Base-by-base conservation (phyloP, 2,888 invertebrate genomes). In the Empis stercorea region DNA sequence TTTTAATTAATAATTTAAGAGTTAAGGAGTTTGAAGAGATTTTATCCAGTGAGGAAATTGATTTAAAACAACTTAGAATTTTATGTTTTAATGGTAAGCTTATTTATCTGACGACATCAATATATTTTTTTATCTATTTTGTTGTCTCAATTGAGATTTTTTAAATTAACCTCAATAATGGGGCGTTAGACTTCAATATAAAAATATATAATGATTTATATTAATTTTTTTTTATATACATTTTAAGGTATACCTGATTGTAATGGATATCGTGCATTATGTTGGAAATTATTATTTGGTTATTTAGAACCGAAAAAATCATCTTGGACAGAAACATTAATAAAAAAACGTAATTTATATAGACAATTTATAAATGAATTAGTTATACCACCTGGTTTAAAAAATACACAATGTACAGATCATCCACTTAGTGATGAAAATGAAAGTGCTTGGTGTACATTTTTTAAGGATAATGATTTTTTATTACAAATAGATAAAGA, bases 401-500 rank as follows among this genome's bases (percentile, higher is more conserved):
- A 72, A 15, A 72, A 73, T 55, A 73, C 74, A 14, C 57, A 58
- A 43, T 56, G 58, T 11, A 57, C 59, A 36, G 91, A 92, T 66
- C 88, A 99, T 77, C 99, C 97, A 0, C 71, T 99, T 45, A 95
- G 88, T 65, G 83, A 87, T n/a, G 34, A n/a, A 34, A n/a, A n/a
- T 0, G 87, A 91, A 56, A 95, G 95, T 64, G 84, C 91, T 43
- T 99, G 99, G 99, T 84, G 84, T 59, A 84, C 84, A 4, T 97
- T 84, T 68, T 99, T 99, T 70, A 89, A 87, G 65, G 97, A 99
- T 66, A 99, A 99, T 68, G 95, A 97, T 71, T 93, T 96, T 50
- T 72, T 99, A 37, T 70, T 95, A 39, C 99, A 99, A 75, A 97
- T 99, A 58, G 96, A 97, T 68, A 97, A 96, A 67, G 95, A 96